Conservation (phyloP, 2,113 vertebrate species). For the Falcunculus frontatus region DNA sequence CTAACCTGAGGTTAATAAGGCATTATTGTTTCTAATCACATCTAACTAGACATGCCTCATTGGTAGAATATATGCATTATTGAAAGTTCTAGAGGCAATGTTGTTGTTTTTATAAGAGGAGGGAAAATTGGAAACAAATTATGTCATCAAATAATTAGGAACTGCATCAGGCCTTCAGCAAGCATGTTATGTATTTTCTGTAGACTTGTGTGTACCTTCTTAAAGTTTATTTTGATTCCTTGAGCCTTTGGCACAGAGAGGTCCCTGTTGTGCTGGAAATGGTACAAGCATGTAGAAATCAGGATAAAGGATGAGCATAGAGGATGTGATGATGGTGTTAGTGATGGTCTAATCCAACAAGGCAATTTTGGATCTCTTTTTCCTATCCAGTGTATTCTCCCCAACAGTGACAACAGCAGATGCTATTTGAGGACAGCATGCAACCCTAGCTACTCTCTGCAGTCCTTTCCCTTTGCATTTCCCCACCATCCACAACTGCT, state of each 20-base stretch:
- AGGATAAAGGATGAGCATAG: not conserved
- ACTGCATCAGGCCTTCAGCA: not conserved
- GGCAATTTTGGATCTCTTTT: not conserved
- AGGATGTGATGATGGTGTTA: not conserved
- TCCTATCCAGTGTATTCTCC: not conserved
- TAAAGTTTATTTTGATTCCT: not conserved
- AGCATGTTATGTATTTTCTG: not conserved
- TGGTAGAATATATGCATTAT: not conserved
- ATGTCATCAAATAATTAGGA: not conserved
- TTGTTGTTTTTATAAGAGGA: not conserved
- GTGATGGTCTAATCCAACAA: not conserved
- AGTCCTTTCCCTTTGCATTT: not conserved
- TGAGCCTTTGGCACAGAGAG: not conserved
- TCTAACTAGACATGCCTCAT: not conserved
- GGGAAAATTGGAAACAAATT: not conserved
- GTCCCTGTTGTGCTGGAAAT: not conserved
- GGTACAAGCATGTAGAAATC: not conserved
- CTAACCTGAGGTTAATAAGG: not conserved
- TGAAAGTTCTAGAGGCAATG: not conserved
- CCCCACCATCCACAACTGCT: not conserved
- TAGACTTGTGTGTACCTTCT: not conserved
- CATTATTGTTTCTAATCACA: not conserved
- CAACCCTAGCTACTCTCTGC: not conserved
- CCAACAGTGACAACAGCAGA: not conserved
- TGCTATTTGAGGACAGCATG: not conserved